Evolutionary conservation across 1,140 invertebrate genomes (phyloP).

Genomic region (Ladona fulva): DNA sequence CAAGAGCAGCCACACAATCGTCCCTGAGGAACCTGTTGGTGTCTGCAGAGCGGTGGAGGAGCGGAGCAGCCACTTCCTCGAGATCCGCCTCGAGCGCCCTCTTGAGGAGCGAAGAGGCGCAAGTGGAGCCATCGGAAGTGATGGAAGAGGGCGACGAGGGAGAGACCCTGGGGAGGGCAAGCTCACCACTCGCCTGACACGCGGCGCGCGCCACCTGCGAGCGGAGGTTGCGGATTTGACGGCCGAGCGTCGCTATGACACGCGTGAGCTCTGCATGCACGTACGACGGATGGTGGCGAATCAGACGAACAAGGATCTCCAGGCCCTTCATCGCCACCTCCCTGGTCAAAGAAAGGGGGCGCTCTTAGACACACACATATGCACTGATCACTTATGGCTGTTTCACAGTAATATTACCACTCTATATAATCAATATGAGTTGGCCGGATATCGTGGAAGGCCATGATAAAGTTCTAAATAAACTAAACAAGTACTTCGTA

Average conservation of each 20-base stretch:
- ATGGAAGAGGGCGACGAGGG: slow-evolving; percentile 14
- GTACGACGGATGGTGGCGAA: slow-evolving; percentile 57
- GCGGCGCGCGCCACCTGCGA: slow-evolving; percentile 83
- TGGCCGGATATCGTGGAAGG: too few species aligned
- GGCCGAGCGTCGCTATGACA: slow-evolving; percentile 57
- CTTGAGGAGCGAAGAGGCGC: background rate
- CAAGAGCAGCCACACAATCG: slow-evolving; percentile 74
- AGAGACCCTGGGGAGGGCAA: slow-evolving; percentile 50
- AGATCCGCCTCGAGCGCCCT: slow-evolving; percentile 50
- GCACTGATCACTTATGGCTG: too few species aligned
- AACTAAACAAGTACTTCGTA: too few species aligned
- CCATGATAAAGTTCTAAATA: too few species aligned
- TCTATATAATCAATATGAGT: too few species aligned
- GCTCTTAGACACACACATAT: too few species aligned
- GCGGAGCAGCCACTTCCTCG: slow-evolving; percentile 68
- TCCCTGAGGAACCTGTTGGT: slow-evolving; percentile 85
- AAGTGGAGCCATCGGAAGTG: slow-evolving; percentile 22
- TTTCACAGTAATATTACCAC: too few species aligned
- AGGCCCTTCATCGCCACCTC: slow-evolving; percentile 73
- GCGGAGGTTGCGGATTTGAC: slow-evolving; percentile 75
- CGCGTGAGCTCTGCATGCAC: slow-evolving; percentile 48
- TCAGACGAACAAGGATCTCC: slow-evolving; percentile 58
- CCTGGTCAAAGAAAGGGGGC: too few species aligned
- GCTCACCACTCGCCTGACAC: slow-evolving; percentile 64
- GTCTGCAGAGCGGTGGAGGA: slow-evolving; percentile 81